Percentiles rank a stretch among this genome's conserved stretches.
phyloP scores from a whole-genome alignment of 1,140 invertebrate genomes.

The Drosophila watanabei region DNA sequence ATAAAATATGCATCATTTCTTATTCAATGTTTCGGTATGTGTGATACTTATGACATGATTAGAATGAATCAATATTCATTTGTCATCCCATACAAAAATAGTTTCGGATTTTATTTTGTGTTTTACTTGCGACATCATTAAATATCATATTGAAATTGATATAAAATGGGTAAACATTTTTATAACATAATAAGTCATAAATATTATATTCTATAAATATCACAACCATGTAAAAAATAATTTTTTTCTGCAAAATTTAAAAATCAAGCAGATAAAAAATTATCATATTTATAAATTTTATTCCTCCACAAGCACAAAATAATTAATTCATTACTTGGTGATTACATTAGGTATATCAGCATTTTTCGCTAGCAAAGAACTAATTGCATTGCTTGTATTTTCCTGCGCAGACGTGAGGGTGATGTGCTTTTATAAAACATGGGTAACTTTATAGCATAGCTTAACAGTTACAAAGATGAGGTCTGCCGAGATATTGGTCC shows the following conservation, averaged over 20 bases:
- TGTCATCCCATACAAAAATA: too few relatives aligned
- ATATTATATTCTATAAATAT: too few relatives aligned
- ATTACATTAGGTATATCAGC: neutral
- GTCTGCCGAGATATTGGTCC: slow-evolving; percentile 26
- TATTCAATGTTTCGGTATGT: slow-evolving; percentile 74
- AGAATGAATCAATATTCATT: too few relatives aligned
- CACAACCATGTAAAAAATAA: too few relatives aligned
- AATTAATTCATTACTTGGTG: neutral
- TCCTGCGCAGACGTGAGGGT: slow-evolving; percentile 24
- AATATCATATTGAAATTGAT: too few relatives aligned
- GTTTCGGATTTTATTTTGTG: too few relatives aligned
- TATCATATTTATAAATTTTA: neutral
- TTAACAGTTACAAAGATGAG: slow-evolving; percentile 55
- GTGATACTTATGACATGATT: neutral
- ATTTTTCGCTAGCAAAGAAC: neutral
- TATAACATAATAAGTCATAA: too few relatives aligned
- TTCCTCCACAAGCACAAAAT: neutral
- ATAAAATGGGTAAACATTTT: too few relatives aligned
- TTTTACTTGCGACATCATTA: too few relatives aligned
- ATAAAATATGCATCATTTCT: slow-evolving; percentile 85
- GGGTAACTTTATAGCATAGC: too few relatives aligned
- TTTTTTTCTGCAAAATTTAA: too few relatives aligned
- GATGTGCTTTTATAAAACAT: slow-evolving; percentile 7
- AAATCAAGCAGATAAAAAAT: too few relatives aligned
- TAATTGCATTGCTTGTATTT: neutral